Conservation (phyloP, 2,113 vertebrate genomes). For the Passer montanus region DNA sequence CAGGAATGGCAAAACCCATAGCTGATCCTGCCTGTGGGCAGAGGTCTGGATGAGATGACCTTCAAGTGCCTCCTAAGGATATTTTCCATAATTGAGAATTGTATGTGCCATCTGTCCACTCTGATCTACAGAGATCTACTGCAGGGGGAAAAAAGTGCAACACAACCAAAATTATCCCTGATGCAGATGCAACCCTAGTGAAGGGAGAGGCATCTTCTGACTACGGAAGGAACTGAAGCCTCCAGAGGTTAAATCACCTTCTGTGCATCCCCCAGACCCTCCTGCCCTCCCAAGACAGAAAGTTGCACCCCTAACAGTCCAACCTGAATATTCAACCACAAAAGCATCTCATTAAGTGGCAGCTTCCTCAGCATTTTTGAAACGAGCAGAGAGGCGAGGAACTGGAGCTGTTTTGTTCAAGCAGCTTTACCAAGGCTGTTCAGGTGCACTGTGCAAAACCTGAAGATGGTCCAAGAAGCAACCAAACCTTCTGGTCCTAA, state of each 20-base stretch:
- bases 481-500: background rate
- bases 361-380: background rate
- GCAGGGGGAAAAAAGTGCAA: background rate
- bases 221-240: background rate
- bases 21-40: background rate
- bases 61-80: background rate
- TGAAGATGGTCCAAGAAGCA: background rate
- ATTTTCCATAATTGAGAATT: background rate
- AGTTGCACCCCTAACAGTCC: background rate
- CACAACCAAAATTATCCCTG: background rate
- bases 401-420: background rate
- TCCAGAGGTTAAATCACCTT: background rate
- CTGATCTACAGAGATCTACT: background rate
- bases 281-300: background rate
- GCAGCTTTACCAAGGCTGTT: background rate
- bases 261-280: background rate
- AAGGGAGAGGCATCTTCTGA: background rate
- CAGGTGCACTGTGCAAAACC: background rate
- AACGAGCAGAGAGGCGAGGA: background rate
- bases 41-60: background rate
- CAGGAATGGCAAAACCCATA: background rate
- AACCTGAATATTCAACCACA: background rate
- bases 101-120: background rate
- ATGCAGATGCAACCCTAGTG: background rate
- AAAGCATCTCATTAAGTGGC: background rate